Conservation (phyloP, 2,797 vertebrate genomes). For the Gouania willdenowi region DNA sequence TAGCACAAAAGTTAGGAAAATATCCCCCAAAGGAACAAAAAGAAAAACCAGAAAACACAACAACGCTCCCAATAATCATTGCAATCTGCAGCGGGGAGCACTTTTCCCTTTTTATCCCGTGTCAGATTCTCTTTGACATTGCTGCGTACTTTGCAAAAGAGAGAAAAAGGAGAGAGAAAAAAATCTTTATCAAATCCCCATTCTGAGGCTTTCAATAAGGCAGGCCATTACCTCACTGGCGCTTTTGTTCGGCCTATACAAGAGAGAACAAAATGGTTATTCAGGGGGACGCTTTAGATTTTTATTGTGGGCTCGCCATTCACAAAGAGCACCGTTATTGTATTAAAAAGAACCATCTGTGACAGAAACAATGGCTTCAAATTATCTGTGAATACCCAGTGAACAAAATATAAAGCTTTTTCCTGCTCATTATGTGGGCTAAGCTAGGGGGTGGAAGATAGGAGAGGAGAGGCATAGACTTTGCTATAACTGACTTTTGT, state of each 20-base stretch:
- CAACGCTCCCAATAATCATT: background rate
- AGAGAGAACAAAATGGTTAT: conserved; percentile 99
- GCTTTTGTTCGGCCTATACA: conserved; percentile 99
- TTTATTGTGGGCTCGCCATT: conserved; percentile 97
- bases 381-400: conserved; percentile 99
- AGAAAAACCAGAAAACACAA: conserved; percentile 9
- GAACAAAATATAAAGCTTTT: conserved; percentile 99
- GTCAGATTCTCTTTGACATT: conserved; percentile 85
- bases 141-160: conserved; percentile 81
- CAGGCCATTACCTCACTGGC: conserved; percentile 98
- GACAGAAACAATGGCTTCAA: conserved; percentile 99
- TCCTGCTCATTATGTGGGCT: conserved; percentile 93
- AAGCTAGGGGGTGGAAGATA: conserved; percentile 85
- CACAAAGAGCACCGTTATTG: conserved; percentile 99
- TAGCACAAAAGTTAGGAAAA: conserved; percentile 7
- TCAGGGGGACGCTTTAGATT: conserved; percentile 99
- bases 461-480: conserved; percentile 78
- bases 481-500: conserved; percentile 98
- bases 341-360: conserved; percentile 99
- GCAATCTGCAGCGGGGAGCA: conserved; percentile 15
- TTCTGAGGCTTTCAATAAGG: conserved; percentile 98
- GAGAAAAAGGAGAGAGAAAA: conserved; percentile 71
- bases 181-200: conserved; percentile 98
- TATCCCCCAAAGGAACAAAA: background rate
- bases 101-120: conserved; percentile 50